These are phyloP conservation scores for Cephus rjabovi DNA, from an alignment of 2,888 invertebrate species.

Conservation along the genomic window DNA sequence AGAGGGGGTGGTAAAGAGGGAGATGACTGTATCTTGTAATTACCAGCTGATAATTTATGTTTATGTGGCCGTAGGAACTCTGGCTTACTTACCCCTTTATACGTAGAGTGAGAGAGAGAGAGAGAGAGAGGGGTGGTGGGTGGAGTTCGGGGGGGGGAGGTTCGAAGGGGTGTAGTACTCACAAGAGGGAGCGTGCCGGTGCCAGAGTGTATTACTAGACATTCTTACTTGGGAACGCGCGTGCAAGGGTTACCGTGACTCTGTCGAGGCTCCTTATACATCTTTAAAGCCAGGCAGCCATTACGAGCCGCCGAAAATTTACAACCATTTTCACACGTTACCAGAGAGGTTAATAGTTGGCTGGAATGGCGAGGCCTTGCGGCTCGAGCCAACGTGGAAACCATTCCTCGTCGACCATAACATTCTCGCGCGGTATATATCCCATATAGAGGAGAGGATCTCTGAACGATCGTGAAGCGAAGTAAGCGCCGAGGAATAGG, in stretches of 20 bases:
- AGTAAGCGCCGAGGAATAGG: not conserved
- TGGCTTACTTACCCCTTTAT: constrained; percentile 62
- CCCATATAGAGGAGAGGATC: not conserved
- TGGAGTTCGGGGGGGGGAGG: not conserved
- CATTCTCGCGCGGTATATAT: not conserved
- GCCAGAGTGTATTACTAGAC: constrained; percentile 61
- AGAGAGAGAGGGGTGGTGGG: constrained; percentile 3
- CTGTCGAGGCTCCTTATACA: constrained; percentile 48
- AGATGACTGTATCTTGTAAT: constrained; percentile 63
- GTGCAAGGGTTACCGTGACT: constrained; percentile 29
- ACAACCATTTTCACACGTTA: constrained; percentile 64
- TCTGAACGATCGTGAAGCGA: not conserved
- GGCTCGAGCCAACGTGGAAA: constrained; percentile 4
- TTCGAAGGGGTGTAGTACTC: constrained; percentile 18
- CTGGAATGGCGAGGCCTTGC: constrained; percentile 27
- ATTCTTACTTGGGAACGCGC: constrained; percentile 53
- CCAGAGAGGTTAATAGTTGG: constrained; percentile 52
- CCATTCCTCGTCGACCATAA: not conserved
- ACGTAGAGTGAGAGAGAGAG: constrained; percentile 30
- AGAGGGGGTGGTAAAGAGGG: constrained; percentile 25
- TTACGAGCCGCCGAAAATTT: constrained; percentile 58
- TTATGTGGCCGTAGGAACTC: constrained; percentile 60
- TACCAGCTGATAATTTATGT: constrained; percentile 68
- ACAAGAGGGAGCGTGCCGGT: constrained; percentile 36
- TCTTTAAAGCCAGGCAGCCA: constrained; percentile 59